These are phyloP conservation scores for Rhamphomyia laevipes DNA, from an alignment of 2,888 invertebrate species.

Conservation along the genomic window DNA sequence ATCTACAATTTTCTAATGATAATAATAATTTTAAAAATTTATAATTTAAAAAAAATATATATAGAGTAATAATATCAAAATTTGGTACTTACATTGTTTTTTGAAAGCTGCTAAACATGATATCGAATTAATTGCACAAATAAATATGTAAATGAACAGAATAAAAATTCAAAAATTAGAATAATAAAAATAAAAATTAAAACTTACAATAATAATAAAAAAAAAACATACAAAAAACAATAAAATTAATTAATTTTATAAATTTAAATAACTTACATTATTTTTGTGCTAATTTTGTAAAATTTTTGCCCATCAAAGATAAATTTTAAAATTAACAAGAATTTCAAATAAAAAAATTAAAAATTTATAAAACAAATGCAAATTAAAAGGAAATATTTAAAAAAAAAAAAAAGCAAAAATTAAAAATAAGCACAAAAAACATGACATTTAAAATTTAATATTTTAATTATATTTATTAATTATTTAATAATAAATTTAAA, in stretches of 20 bases:
- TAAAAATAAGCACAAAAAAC: slow-evolving; percentile 6
- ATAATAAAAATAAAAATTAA: background rate
- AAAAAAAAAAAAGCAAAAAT: background rate
- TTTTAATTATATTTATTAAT: no score
- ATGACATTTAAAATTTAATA: no score
- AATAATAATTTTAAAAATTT: no score
- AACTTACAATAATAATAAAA: background rate
- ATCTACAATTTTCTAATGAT: no score
- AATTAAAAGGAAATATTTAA: slow-evolving; percentile 9
- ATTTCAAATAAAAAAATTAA: background rate
- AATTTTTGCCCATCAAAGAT: no score
- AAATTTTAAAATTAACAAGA: background rate
- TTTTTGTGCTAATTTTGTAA: slow-evolving; percentile 21
- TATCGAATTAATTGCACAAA: background rate
- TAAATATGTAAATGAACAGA: background rate
- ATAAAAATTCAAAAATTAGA: slow-evolving; percentile 6
- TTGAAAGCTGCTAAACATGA: no score
- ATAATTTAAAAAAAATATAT: no score
- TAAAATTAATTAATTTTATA: no score
- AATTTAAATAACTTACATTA: slow-evolving; percentile 29
- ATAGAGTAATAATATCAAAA: background rate
- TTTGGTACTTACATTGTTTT: background rate
- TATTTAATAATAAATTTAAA: background rate
- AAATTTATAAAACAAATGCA: slow-evolving; percentile 9
- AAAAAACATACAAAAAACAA: background rate